Percentiles rank a stretch among this genome's conserved stretches.
phyloP scores from a whole-genome alignment of 2,797 vertebrate genomes.

The Remorina albescens region DNA sequence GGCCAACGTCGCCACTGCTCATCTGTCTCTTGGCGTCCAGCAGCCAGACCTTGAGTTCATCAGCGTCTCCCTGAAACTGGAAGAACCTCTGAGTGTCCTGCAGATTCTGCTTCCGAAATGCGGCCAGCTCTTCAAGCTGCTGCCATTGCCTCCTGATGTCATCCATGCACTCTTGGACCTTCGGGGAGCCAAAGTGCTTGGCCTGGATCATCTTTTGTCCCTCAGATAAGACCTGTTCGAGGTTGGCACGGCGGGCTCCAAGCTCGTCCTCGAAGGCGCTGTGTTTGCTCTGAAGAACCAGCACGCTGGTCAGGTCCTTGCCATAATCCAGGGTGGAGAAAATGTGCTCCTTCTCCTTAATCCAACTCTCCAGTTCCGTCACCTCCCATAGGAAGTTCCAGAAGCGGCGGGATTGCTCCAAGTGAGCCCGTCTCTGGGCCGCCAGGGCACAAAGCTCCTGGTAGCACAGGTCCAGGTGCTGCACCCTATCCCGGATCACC shows the following conservation, averaged over 20 bases:
- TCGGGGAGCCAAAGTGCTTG: slow-evolving; percentile 86
- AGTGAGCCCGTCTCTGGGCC: slow-evolving; percentile 85
- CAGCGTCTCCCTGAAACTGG: slow-evolving; percentile 95
- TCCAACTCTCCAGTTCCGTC: slow-evolving; percentile 95
- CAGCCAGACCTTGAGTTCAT: slow-evolving; percentile 91
- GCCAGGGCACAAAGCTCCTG: slow-evolving; percentile 89
- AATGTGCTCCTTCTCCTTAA: slow-evolving; percentile 96
- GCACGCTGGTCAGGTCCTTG: slow-evolving; percentile 93
- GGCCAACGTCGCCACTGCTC: slow-evolving; percentile 88
- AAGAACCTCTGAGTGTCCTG: slow-evolving; percentile 92
- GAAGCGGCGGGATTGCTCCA: slow-evolving; percentile 92
- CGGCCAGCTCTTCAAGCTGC: slow-evolving; percentile 93
- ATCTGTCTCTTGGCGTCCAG: slow-evolving; percentile 89
- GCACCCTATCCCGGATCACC: slow-evolving; percentile 92
- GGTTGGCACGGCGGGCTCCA: slow-evolving; percentile 83
- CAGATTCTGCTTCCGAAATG: slow-evolving; percentile 91
- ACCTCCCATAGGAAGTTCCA: slow-evolving; percentile 97
- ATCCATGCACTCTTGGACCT: slow-evolving; percentile 84
- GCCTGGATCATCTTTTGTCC: slow-evolving; percentile 86
- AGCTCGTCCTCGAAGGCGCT: slow-evolving; percentile 95
- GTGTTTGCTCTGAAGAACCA: slow-evolving; percentile 93
- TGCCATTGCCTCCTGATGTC: slow-evolving; percentile 89
- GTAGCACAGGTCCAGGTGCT: slow-evolving; percentile 91
- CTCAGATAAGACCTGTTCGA: slow-evolving; percentile 85
- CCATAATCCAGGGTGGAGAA: slow-evolving; percentile 95